A percentile compares a stretch with the other conserved stretches of the same genome.
Evolutionary conservation across 2,888 invertebrate genomes (phyloP).

Genomic region (Andricus curvator): DNA sequence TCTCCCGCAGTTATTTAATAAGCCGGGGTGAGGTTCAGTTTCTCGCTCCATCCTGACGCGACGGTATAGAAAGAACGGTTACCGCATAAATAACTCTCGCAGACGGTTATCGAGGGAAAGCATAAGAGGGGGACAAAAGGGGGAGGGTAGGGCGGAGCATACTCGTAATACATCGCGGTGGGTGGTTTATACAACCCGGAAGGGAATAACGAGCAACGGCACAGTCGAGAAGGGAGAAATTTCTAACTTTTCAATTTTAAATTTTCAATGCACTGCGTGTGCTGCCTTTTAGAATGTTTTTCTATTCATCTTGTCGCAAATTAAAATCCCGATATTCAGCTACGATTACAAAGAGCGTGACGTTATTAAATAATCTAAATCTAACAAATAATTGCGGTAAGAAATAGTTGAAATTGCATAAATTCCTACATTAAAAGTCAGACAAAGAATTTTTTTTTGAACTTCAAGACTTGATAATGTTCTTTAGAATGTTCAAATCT

Average conservation of each 20-base stretch:
- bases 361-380: too few relatives aligned
- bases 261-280: slow-evolving; percentile 16
- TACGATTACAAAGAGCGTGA: too few relatives aligned
- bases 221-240: slow-evolving; percentile 32
- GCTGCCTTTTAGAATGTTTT: slow-evolving; percentile 13
- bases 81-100: slow-evolving; percentile 57
- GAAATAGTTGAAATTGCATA: too few relatives aligned
- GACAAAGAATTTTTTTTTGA: too few relatives aligned
- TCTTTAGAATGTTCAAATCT: too few relatives aligned
- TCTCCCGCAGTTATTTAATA: slow-evolving; percentile 59
- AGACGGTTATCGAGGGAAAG: slow-evolving; percentile 49
- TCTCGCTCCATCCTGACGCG: slow-evolving; percentile 52
- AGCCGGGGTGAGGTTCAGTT: slow-evolving; percentile 60
- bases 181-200: slow-evolving; percentile 58
- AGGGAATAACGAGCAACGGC: slow-evolving; percentile 47
- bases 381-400: too few relatives aligned
- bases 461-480: too few relatives aligned
- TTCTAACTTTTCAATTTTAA: slow-evolving; percentile 38
- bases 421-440: too few relatives aligned
- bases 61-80: slow-evolving; percentile 51
- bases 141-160: slow-evolving; percentile 51
- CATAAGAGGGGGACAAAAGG: slow-evolving; percentile 44
- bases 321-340: neutral
- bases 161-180: slow-evolving; percentile 55
- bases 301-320: slow-evolving; percentile 3